These are phyloP conservation scores for Phocides pigmalion DNA, from an alignment of 1,140 invertebrate genomes.

Conservation along the genomic window DNA sequence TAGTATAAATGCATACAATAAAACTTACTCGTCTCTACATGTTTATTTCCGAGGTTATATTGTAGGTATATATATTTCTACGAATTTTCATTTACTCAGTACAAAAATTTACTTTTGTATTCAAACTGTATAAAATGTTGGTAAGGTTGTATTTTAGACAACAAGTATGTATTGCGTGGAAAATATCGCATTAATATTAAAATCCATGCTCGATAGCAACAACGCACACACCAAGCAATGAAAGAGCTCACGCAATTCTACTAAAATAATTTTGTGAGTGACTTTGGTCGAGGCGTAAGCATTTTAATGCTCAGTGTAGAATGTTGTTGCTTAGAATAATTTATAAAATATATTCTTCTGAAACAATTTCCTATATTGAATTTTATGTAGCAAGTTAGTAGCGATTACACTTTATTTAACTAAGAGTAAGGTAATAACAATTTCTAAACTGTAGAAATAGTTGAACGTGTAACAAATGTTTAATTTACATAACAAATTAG, in stretches of 20 bases:
- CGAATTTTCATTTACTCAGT: not conserved
- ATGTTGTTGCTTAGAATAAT: constrained; percentile 7
- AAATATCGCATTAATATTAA: not conserved
- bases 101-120: not conserved
- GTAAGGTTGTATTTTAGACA: not conserved
- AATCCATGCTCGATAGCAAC: not conserved
- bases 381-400: constrained; percentile 17
- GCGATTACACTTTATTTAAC: constrained; percentile 37
- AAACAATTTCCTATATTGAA: constrained; percentile 15
- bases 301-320: not conserved
- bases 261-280: not conserved
- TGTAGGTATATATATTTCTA: no score
- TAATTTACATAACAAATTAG: constrained; percentile 30
- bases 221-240: not conserved
- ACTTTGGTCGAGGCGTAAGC: not conserved
- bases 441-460: constrained; percentile 42
- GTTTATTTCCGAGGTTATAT: not conserved
- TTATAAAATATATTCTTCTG: constrained; percentile 15
- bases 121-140: not conserved
- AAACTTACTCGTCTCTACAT: not conserved
- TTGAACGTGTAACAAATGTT: constrained; percentile 39
- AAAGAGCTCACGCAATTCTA: not conserved
- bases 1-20: constrained; percentile 53
- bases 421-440: constrained; percentile 39
- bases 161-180: not conserved